Conservation (phyloP, 2,888 invertebrate species). For the Venusia cambrica region DNA sequence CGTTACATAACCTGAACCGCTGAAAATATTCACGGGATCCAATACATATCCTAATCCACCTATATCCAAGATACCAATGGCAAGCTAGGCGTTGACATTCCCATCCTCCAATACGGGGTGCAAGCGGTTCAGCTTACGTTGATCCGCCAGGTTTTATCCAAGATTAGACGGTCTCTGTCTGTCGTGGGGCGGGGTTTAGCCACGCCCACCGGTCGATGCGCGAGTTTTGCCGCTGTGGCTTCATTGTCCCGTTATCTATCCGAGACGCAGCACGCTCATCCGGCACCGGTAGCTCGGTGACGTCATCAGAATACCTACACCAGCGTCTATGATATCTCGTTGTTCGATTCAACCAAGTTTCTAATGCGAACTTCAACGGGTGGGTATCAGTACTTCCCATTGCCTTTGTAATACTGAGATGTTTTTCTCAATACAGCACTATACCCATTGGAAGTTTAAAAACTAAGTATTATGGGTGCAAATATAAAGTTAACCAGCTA, state of each 20-base stretch:
- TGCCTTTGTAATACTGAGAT: too few species aligned
- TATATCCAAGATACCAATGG: constrained; percentile 72
- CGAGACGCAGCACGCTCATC: constrained; percentile 70
- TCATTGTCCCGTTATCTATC: constrained; percentile 75
- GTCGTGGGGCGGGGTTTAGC: constrained; percentile 66
- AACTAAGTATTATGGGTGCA: too few species aligned
- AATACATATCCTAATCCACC: constrained; percentile 69
- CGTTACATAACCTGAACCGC: constrained; percentile 31
- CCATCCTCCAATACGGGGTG: constrained; percentile 68
- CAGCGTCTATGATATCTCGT: too few species aligned
- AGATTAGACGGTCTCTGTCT: constrained; percentile 74
- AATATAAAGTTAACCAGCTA: too few species aligned
- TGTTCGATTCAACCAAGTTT: too few species aligned
- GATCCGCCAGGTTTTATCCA: constrained; percentile 68
- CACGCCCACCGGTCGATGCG: constrained; percentile 78
- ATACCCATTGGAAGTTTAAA: too few species aligned
- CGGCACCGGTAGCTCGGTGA: constrained; percentile 56
- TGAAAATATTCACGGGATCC: constrained; percentile 35
- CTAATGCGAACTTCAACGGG: too few species aligned
- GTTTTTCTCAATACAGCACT: too few species aligned
- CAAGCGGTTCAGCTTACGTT: constrained; percentile 71
- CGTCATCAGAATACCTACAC: constrained; percentile 48
- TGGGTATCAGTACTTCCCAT: too few species aligned
- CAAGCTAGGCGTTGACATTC: constrained; percentile 67
- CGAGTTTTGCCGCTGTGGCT: constrained; percentile 42